Conservation (phyloP, 2,888 invertebrate species). For the Pseudolycoriella hygida region DNA sequence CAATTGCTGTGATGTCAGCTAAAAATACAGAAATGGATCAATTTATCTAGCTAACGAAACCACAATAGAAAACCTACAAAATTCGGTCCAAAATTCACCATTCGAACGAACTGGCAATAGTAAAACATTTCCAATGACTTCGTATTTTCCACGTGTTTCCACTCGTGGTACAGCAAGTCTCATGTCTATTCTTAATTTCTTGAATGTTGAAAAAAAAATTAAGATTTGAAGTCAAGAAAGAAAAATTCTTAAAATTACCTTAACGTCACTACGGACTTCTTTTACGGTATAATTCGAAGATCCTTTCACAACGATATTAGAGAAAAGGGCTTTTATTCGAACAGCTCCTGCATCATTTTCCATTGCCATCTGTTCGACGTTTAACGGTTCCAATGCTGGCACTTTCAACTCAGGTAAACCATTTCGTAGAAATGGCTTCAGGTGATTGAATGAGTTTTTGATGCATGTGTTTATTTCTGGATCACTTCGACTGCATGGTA, state of each 20-base stretch:
- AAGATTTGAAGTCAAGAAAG: not conserved
- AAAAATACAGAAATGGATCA: constrained; percentile 17
- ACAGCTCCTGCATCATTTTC: constrained; percentile 64
- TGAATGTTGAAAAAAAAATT: constrained; percentile 18
- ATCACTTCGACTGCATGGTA: constrained; percentile 49
- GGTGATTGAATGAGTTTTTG: constrained; percentile 50
- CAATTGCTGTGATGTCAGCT: constrained; percentile 55
- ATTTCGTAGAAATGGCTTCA: constrained; percentile 47
- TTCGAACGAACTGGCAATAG: constrained; percentile 60
- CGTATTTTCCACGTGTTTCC: constrained; percentile 57
- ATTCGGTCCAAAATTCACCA: constrained; percentile 66
- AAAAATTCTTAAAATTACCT: no score
- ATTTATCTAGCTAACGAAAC: constrained; percentile 3
- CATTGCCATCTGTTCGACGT: constrained; percentile 52
- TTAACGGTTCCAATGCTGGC: constrained; percentile 56
- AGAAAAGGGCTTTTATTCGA: constrained; percentile 52
- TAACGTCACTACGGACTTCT: constrained; percentile 40
- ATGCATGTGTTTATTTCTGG: constrained; percentile 47
- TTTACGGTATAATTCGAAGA: constrained; percentile 55
- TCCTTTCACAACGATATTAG: constrained; percentile 56
- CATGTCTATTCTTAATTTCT: constrained; percentile 42
- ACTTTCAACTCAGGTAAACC: constrained; percentile 55
- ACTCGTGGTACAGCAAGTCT: constrained; percentile 43
- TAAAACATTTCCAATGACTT: constrained; percentile 58
- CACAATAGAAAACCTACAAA: constrained; percentile 36